A percentile compares a stretch with the other conserved stretches of the same genome.
phyloP scores from a whole-genome alignment of 2,888 invertebrate species.

The Synanthedon tipuliformis region DNA sequence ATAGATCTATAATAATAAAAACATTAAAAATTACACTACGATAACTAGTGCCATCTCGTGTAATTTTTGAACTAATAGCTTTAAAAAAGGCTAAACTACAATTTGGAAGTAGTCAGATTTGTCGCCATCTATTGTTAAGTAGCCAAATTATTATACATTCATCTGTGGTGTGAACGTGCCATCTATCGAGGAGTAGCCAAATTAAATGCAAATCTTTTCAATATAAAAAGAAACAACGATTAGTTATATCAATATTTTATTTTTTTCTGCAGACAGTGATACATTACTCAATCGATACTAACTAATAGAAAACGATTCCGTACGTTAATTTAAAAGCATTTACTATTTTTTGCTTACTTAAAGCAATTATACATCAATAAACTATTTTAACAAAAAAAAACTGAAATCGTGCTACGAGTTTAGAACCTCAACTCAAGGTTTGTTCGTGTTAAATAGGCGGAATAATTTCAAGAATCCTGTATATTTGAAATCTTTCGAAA shows the following conservation, averaged over 20 bases:
- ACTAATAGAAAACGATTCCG: background rate
- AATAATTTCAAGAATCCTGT: background rate
- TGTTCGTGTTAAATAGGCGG: background rate
- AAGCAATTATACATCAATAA: background rate
- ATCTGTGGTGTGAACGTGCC: too few relatives aligned
- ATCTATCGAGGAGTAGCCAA: too few relatives aligned
- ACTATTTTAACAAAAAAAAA: background rate
- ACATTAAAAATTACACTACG: background rate
- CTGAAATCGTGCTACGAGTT: background rate
- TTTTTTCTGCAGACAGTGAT: background rate
- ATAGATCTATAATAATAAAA: too few relatives aligned
- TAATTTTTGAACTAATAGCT: background rate
- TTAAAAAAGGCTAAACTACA: too few relatives aligned
- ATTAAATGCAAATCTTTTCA: too few relatives aligned
- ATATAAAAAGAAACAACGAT: too few relatives aligned
- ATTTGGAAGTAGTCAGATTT: background rate
- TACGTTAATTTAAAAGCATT: background rate
- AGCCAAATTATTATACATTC: constrained; percentile 7
- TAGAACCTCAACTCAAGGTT: background rate
- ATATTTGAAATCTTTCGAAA: background rate
- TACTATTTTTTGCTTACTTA: background rate
- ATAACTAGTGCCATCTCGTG: constrained; percentile 26
- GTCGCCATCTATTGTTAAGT: constrained; percentile 24
- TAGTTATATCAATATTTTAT: too few relatives aligned
- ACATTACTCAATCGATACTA: background rate